phyloP scores from a whole-genome alignment of 1,140 invertebrate species.

The Brachionus rubens region DNA sequence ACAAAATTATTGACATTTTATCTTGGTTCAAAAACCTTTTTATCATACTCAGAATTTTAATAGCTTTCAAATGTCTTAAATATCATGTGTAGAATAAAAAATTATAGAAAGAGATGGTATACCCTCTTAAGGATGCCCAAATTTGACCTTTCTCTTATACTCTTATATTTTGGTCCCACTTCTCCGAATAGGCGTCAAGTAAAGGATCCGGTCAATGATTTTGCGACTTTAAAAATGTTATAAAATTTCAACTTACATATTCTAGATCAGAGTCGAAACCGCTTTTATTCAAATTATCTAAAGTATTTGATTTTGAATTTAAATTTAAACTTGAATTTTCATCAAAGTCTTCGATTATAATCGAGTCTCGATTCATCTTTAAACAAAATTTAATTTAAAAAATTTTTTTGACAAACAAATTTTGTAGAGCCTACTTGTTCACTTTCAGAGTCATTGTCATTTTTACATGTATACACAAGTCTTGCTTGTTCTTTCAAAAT shows the following conservation, averaged over 20 bases:
- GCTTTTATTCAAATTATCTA: slow-evolving; percentile 17
- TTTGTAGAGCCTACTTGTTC: background rate
- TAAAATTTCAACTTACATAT: slow-evolving; percentile 21
- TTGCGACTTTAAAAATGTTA: too few species aligned
- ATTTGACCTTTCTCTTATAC: too few species aligned
- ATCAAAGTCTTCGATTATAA: slow-evolving; percentile 15
- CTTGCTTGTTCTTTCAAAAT: slow-evolving; percentile 41
- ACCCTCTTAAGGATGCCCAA: too few species aligned
- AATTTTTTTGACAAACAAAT: background rate
- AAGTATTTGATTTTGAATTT: background rate
- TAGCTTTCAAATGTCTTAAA: too few species aligned
- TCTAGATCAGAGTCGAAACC: background rate
- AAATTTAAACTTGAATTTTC: background rate
- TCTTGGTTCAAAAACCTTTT: too few species aligned
- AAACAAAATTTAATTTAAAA: background rate
- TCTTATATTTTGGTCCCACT: too few species aligned
- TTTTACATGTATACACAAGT: background rate
- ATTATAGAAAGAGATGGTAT: too few species aligned
- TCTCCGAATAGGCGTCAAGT: too few species aligned
- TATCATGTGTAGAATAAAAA: too few species aligned
- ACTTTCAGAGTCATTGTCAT: background rate
- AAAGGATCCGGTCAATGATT: too few species aligned
- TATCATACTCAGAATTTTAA: too few species aligned
- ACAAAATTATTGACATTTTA: too few species aligned
- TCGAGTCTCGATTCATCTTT: slow-evolving; percentile 1